Conservation (phyloP, 2,797 vertebrate species). For the Triplophysa yarkandensis region DNA sequence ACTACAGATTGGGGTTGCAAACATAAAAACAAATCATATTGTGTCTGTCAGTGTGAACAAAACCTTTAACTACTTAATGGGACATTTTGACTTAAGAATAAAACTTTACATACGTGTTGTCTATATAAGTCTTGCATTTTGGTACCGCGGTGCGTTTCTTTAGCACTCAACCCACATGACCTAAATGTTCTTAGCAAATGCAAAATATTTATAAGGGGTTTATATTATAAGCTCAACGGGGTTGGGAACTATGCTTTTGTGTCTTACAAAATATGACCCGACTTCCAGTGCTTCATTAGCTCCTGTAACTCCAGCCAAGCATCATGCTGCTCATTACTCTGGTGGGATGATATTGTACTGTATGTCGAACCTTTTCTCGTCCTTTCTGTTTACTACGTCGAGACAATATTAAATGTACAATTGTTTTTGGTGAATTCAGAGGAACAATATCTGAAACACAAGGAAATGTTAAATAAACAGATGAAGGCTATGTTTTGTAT, state of each 20-base stretch:
- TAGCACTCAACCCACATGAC: background rate
- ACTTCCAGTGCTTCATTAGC: conserved; percentile 33
- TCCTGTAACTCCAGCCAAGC: conserved; percentile 21
- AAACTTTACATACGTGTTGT: conserved; percentile 9
- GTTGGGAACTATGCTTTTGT: conserved; percentile 30
- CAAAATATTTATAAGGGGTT: background rate
- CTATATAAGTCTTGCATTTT: conserved; percentile 6
- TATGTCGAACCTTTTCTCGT: conserved; percentile 59
- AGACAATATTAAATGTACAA: conserved; percentile 69
- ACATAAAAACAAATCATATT: background rate
- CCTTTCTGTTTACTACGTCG: conserved; percentile 61
- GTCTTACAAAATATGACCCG: conserved; percentile 26
- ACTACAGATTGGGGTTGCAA: background rate
- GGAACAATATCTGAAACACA: conserved; percentile 72
- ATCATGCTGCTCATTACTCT: conserved; percentile 37
- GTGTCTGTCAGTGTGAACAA: conserved; percentile 4
- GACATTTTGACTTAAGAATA: too few relatives aligned
- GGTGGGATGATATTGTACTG: conserved; percentile 49
- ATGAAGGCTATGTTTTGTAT: conserved; percentile 55
- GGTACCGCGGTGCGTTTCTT: conserved; percentile 5
- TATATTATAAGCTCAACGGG: conserved; percentile 3
- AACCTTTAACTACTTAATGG: background rate
- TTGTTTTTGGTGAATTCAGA: conserved; percentile 68
- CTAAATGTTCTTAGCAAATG: conserved; percentile 13
- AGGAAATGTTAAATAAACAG: conserved; percentile 77